Percentiles rank a stretch among this genome's conserved stretches.
Evolutionary conservation across 2,888 invertebrate species (phyloP).

Genomic region (Tipula unca): DNA sequence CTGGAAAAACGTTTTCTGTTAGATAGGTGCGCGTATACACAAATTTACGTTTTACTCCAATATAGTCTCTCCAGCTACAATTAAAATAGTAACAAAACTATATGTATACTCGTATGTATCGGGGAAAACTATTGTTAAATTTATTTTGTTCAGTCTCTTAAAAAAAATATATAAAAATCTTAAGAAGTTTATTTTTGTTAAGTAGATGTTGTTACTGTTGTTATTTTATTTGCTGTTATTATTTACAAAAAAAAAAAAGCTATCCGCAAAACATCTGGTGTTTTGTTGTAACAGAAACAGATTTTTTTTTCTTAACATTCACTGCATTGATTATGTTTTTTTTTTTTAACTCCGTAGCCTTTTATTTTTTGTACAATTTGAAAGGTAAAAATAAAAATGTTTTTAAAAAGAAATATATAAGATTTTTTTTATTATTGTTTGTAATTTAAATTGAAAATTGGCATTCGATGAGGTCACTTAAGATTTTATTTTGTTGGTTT

Average conservation of each 20-base stretch:
- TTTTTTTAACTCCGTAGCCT: not conserved
- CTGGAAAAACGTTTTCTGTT: not conserved
- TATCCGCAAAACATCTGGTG: constrained; percentile 14
- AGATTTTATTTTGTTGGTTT: not conserved
- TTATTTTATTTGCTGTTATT: constrained; percentile 8
- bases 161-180: not conserved
- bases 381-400: not conserved
- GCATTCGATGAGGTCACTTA: constrained; percentile 14
- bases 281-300: constrained; percentile 8
- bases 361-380: not conserved
- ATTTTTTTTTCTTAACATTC: not conserved
- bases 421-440: not conserved
- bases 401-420: not conserved
- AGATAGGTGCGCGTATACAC: not conserved
- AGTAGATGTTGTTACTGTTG: not conserved
- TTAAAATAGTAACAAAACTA: not conserved
- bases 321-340: not conserved
- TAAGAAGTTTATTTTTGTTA: constrained; percentile 14
- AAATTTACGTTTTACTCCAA: not conserved
- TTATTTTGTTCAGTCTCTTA: not conserved
- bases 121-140: not conserved
- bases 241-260: not conserved
- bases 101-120: not conserved
- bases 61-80: not conserved
- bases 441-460: not conserved